Percentiles rank a stretch among this genome's conserved stretches.
phyloP scores from a whole-genome alignment of 2,888 invertebrate genomes.

The Sceliomorpha sp. region DNA sequence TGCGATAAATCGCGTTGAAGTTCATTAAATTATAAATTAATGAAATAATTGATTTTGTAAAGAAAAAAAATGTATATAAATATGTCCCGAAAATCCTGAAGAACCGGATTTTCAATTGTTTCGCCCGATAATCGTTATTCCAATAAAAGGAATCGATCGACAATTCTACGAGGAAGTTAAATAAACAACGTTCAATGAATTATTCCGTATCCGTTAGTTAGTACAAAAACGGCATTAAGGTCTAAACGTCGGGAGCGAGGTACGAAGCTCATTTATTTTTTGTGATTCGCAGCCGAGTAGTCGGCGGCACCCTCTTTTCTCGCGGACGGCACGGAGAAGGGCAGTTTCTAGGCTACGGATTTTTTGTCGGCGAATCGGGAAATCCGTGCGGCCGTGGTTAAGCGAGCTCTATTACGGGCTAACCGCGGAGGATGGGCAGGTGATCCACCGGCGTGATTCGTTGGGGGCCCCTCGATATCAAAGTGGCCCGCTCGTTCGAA shows the following conservation, averaged over 20 bases:
- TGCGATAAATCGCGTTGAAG: too few relatives aligned
- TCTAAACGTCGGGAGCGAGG: background rate
- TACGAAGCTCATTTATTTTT: conserved; percentile 53
- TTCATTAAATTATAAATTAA: too few relatives aligned
- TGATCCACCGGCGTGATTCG: conserved; percentile 64
- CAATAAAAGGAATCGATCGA: too few relatives aligned
- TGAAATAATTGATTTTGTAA: too few relatives aligned
- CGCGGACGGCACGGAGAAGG: conserved; percentile 14
- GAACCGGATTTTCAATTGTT: too few relatives aligned
- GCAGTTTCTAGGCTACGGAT: conserved; percentile 22
- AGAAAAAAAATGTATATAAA: too few relatives aligned
- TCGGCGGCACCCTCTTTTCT: conserved; percentile 48
- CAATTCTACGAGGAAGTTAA: too few relatives aligned
- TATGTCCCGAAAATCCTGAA: too few relatives aligned
- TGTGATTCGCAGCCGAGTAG: conserved; percentile 13
- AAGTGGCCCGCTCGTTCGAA: conserved; percentile 57
- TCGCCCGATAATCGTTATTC: too few relatives aligned
- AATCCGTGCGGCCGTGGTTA: conserved; percentile 39
- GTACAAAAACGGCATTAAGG: background rate
- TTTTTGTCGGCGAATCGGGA: conserved; percentile 45
- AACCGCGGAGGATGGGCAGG: conserved; percentile 61
- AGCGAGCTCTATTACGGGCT: conserved; percentile 26
- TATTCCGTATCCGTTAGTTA: background rate
- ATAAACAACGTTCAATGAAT: too few relatives aligned
- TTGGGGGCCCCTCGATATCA: conserved; percentile 63